Conservation (phyloP, 35 echinoderm and acorn worm species). For the Apostichopus californicus region DNA sequence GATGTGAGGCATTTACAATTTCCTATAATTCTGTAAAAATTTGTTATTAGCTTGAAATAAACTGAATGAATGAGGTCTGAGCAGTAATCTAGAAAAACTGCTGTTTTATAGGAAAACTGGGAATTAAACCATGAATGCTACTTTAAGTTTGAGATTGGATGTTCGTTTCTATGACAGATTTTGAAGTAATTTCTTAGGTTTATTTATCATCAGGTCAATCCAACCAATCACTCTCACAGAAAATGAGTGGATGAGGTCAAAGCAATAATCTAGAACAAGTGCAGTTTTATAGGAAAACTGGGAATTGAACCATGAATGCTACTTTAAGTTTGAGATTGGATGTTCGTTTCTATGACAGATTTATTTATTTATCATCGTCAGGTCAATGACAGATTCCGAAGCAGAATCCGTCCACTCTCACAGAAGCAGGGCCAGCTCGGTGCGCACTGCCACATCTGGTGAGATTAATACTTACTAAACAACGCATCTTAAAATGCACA, state of each 20-base stretch:
- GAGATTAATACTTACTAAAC: background rate
- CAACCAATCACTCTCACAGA: background rate
- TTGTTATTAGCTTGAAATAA: too few relatives aligned
- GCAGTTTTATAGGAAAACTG: too few relatives aligned
- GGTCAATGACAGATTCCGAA: conserved; percentile 16
- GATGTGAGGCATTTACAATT: conserved; percentile 30
- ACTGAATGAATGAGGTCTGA: background rate
- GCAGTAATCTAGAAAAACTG: too few relatives aligned
- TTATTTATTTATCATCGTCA: background rate
- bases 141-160: background rate
- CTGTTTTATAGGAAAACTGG: too few relatives aligned
- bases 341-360: background rate
- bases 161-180: background rate
- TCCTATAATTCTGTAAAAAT: background rate
- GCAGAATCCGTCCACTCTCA: conserved; percentile 12
- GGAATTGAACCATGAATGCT: too few relatives aligned
- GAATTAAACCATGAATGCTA: too few relatives aligned
- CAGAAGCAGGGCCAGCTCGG: conserved; percentile 22
- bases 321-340: background rate
- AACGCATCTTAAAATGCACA: background rate
- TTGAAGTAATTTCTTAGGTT: background rate
- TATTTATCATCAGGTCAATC: background rate
- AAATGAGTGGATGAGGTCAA: background rate
- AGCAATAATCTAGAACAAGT: too few relatives aligned
- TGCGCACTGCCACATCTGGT: background rate